phyloP scores from a whole-genome alignment of 2,797 vertebrate species.

The Odontamblyopus rebecca region DNA sequence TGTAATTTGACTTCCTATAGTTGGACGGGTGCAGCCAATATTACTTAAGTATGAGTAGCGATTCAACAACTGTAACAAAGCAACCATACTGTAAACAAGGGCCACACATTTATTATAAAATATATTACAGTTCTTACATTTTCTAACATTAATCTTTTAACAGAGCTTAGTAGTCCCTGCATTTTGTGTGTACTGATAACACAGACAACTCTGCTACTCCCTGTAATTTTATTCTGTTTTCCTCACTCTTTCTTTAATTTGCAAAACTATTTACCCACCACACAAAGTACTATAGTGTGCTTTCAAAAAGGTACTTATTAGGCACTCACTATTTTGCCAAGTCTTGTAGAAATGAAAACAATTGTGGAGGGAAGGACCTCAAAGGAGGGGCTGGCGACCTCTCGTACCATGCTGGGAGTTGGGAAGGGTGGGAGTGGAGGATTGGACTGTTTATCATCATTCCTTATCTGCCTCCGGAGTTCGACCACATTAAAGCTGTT shows the following conservation, averaged over 20 bases:
- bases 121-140: too few relatives aligned
- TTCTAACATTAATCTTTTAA: too few relatives aligned
- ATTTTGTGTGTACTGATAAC: neutral
- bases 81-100: too few relatives aligned
- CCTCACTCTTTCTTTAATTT: neutral
- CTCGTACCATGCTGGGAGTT: constrained; percentile 24
- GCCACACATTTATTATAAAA: too few relatives aligned
- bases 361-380: neutral
- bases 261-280: neutral
- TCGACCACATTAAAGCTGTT: constrained; percentile 58
- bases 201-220: neutral
- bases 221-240: neutral
- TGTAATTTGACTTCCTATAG: too few relatives aligned
- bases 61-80: too few relatives aligned
- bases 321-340: neutral
- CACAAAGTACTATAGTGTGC: too few relatives aligned
- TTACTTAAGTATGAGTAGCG: too few relatives aligned
- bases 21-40: too few relatives aligned
- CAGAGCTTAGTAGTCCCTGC: neutral
- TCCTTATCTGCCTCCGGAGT: constrained; percentile 49
- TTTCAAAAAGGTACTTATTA: neutral
- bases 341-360: neutral
- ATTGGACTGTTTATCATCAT: constrained; percentile 24
- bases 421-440: neutral
- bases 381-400: constrained; percentile 1